phyloP scores from a whole-genome alignment of 2,888 invertebrate genomes.

The Lepidocyrtoides sp. region DNA sequence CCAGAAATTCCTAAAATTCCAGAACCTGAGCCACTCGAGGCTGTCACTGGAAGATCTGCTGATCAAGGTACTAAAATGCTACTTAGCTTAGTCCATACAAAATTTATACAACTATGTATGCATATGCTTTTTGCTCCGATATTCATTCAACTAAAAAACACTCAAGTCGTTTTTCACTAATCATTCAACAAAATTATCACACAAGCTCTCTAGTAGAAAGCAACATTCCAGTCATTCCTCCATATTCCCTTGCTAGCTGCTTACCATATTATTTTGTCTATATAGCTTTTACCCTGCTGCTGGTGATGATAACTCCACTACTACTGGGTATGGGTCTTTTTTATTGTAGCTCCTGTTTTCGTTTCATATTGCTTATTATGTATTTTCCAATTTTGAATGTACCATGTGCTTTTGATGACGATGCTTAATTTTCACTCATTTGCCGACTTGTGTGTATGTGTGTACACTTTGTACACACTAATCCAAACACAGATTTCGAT shows the following conservation, averaged over 20 bases:
- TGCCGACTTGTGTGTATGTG: background rate
- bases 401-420: slow-evolving; percentile 51
- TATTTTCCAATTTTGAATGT: slow-evolving; percentile 19
- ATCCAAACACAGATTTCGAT: slow-evolving; percentile 46
- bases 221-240: slow-evolving; percentile 50
- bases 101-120: background rate
- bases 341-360: background rate
- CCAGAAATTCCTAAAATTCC: slow-evolving; percentile 86
- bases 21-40: slow-evolving; percentile 82
- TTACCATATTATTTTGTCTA: too few relatives aligned
- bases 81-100: background rate
- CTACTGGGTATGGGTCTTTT: background rate
- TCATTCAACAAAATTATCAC: slow-evolving; percentile 53
- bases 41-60: slow-evolving; percentile 82
- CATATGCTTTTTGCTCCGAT: background rate
- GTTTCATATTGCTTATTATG: slow-evolving; percentile 39
- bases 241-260: too few relatives aligned
- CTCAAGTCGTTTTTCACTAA: slow-evolving; percentile 43
- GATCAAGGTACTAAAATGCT: slow-evolving; percentile 76
- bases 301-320: background rate
- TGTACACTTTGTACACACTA: slow-evolving; percentile 9
- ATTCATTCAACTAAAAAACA: slow-evolving; percentile 25
- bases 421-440: slow-evolving; percentile 32
- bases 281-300: background rate
- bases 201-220: slow-evolving; percentile 8